Conservation (phyloP, 1,140 invertebrate genomes). For the Drosophila rufa region DNA sequence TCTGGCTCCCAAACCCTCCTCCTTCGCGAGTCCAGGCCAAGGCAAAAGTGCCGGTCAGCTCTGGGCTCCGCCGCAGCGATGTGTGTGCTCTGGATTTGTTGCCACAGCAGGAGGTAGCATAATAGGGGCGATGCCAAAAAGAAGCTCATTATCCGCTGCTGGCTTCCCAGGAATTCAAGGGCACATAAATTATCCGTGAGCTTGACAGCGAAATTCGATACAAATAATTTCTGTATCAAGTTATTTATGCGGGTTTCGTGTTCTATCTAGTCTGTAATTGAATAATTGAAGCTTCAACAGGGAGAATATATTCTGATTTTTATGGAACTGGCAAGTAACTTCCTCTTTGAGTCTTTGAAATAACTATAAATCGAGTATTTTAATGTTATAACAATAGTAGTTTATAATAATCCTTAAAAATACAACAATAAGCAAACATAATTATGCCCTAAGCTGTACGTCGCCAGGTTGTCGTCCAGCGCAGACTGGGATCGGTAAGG, state of each 20-base stretch:
- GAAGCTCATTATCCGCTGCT: slow-evolving; percentile 13
- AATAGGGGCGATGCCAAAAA: slow-evolving; percentile 37
- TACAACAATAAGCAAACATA: neutral
- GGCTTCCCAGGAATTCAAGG: slow-evolving; percentile 21
- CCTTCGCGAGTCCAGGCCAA: slow-evolving; percentile 65
- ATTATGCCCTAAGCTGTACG: slow-evolving; percentile 8
- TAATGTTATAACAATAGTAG: neutral
- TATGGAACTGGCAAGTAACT: neutral
- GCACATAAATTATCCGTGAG: slow-evolving; percentile 20
- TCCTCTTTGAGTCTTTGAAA: neutral
- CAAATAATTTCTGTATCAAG: slow-evolving; percentile 16
- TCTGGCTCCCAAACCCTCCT: slow-evolving; percentile 17
- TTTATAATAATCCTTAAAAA: too few species aligned
- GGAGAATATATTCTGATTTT: neutral
- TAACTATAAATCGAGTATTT: neutral
- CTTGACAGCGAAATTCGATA: slow-evolving; percentile 24
- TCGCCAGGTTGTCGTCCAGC: slow-evolving; percentile 28
- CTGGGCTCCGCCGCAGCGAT: neutral
- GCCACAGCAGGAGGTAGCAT: slow-evolving; percentile 44
- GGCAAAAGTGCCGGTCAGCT: slow-evolving; percentile 70
- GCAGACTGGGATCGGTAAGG: slow-evolving; percentile 11
- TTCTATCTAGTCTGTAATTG: neutral
- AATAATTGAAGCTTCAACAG: slow-evolving; percentile 1
- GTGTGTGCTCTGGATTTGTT: slow-evolving; percentile 77
- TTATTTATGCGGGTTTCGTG: slow-evolving; percentile 1